phyloP scores from a whole-genome alignment of 2,113 vertebrate genomes.

The Notechis scutatus region DNA sequence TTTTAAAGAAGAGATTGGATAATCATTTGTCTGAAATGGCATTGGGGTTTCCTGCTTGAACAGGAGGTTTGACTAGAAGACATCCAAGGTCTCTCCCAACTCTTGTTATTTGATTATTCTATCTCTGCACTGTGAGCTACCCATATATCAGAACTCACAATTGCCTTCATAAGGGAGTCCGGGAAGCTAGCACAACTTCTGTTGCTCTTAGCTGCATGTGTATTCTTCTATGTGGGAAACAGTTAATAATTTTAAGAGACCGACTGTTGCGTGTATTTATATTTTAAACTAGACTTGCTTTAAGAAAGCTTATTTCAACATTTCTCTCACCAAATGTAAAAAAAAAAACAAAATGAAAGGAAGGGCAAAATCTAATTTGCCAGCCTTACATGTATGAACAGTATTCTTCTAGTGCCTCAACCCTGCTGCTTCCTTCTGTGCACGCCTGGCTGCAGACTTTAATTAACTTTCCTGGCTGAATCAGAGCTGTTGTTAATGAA shows the following conservation, averaged over 20 bases:
- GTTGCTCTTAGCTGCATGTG: not conserved
- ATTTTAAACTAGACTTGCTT: not conserved
- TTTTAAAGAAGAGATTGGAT: not conserved
- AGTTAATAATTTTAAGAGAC: fast-evolving
- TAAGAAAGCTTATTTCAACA: not conserved
- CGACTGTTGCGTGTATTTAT: fast-evolving
- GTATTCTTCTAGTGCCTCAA: not conserved
- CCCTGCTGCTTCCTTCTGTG: constrained; percentile 22
- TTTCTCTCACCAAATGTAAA: not conserved
- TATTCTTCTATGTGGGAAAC: not conserved
- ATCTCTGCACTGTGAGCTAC: not conserved
- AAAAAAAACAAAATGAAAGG: not conserved
- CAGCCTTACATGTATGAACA: not conserved
- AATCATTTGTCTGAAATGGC: not conserved
- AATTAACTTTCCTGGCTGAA: constrained; percentile 64
- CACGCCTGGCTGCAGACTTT: constrained; percentile 46
- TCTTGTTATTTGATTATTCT: not conserved
- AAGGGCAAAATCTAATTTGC: constrained; percentile 3
- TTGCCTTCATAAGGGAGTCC: not conserved
- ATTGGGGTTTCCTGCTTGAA: not conserved
- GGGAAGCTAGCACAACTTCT: too few relatives aligned
- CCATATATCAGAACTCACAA: not conserved
- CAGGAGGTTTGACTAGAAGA: not conserved
- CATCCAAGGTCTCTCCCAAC: not conserved
- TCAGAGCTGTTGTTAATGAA: constrained; percentile 58